Base-by-base conservation (phyloP, 2,888 invertebrate species). In the Portevinia maculata region DNA sequence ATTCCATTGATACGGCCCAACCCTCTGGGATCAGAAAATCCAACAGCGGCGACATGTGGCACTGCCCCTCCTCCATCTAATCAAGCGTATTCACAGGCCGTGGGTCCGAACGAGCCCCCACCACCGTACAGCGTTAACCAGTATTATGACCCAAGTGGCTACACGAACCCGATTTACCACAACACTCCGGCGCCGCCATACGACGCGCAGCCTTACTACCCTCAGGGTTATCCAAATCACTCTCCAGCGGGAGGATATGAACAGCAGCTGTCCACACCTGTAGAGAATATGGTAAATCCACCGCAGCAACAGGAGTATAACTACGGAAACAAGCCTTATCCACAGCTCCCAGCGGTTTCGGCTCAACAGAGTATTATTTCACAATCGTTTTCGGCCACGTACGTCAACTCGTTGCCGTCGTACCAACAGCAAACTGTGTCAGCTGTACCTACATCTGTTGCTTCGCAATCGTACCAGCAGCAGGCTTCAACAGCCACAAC, bases 1-100 rank as follows among this genome's bases (percentile, higher is more conserved):
- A 87, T 94, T 60, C 94, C 94, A 0, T 92, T 93, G 1, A 91
- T 94, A 2, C 91, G 95, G 48, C 95, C 95, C 0, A 92, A 94
- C 39, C 95, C 95, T 0, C 91, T 95, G 3, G 95, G 95, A 3
- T 95, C 95, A 0, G 95, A 95, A 78, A 90, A 89, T 86, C 88
- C 91, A 0, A 85, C 88, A 0, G 88, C 90, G 55, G 88, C 90
- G 0, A 85, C 88, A 28, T 90, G 89, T 50, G 76, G 65, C 30
- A 74, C 84, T 2, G 74, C 75, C 21, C 57, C 73, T 1, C 60
- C 81, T 0, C 70, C 81, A 0, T 46, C 34, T 0, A 71, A 48
- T 34, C 75, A 81, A 37, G 30, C 60, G 7, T 79, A 79, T 41
- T 84, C 85, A 15, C 87, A 87, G 34, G 88, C 88, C 11, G 86